phyloP scores from a whole-genome alignment of 2,113 vertebrate genomes.

The Leucopsar rothschildi region DNA sequence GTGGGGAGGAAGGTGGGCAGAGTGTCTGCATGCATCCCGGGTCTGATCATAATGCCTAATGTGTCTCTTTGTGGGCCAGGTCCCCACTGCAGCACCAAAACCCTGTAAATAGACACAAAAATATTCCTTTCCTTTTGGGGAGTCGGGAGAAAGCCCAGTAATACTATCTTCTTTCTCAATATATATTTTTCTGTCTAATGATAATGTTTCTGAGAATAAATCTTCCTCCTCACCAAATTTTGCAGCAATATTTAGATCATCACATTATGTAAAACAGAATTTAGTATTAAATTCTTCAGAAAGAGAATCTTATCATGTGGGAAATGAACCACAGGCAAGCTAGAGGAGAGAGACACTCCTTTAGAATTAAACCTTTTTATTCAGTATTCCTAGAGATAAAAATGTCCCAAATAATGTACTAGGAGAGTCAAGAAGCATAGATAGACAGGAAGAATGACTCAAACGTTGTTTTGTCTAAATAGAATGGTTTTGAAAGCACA shows the following conservation, averaged over 20 bases:
- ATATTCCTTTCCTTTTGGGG: not conserved
- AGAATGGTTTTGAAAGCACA: not conserved
- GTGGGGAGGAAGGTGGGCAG: not conserved
- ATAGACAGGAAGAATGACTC: not conserved
- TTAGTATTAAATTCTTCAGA: not conserved
- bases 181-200: not conserved
- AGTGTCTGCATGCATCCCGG: not conserved
- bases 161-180: not conserved
- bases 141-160: rapidly evolving
- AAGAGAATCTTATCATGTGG: not conserved
- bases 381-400: not conserved
- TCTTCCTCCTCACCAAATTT: not conserved
- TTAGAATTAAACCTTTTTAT: not conserved
- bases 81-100: not conserved
- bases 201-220: not conserved
- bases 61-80: not conserved
- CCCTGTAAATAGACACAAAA: not conserved
- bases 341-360: not conserved
- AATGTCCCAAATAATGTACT: not conserved
- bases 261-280: not conserved
- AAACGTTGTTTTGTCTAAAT: not conserved
- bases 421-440: not conserved
- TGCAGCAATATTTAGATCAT: not conserved
- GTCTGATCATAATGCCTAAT: not conserved
- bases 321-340: not conserved